Base-by-base conservation (phyloP, 2,888 invertebrate genomes). In the Cataglyphis altisquamis region DNA sequence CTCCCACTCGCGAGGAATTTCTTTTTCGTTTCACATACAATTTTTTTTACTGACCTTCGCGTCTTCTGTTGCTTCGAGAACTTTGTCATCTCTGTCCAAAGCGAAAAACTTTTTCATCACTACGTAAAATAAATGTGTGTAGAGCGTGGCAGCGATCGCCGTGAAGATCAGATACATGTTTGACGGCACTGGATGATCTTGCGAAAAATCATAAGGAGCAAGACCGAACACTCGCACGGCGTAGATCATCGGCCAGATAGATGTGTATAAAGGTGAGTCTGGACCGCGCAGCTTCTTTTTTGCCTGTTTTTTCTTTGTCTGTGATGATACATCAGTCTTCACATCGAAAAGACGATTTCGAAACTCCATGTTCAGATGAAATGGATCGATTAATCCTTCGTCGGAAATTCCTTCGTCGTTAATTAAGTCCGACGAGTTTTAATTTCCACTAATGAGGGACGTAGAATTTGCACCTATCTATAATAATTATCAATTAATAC, bases 121-220 rank as follows among this genome's bases (percentile, higher is more conserved):
- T 4, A 3, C 5, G 67, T 87, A 90, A 18, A 92, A 87, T 9
- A 87, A 66, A 63, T 89, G 92, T 1, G 81, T 85, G 60, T 92
- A 91, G 4, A 89, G 0, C 4, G 0, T 6, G 8, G 86, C 29
- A 21, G 85, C 91, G 15, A 86, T 18, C 3, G 90, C 45, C 0
- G 91, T 75, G 62, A 89, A 91, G 18, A 91, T 41, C 2, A 90
- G 82, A 57, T 86, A 86, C 29, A 72, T 3, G 29, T 72, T 84
- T 1, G 93, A 94, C 0, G 93, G 89, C 0, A 89, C 88, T 3
- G 93, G 86, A 10, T 87, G 86, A 39, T 93, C 89, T 39, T 88
- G 88, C 41, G 84, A 86, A 72, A 92, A 92, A 21, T 90, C 86
- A 84, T 94, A 94, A 10, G 94, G 94, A 3, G 93, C 93, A 21